These are phyloP conservation scores for Pocota personata DNA, from an alignment of 2,888 invertebrate species.

Conservation along the genomic window DNA sequence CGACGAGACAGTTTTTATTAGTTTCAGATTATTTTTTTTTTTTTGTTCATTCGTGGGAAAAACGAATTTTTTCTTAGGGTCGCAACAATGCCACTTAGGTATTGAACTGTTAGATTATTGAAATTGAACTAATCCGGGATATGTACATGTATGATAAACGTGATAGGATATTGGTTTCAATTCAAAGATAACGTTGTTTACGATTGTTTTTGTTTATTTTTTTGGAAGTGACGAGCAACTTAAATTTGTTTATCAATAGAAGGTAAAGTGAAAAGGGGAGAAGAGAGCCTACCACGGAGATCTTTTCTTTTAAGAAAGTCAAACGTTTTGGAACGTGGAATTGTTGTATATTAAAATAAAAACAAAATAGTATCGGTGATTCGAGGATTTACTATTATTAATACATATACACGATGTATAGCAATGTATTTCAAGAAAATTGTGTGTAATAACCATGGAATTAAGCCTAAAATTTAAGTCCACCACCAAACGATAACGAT, in stretches of 20 bases:
- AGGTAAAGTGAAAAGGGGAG: neutral
- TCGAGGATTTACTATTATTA: too few species aligned
- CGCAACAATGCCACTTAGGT: neutral
- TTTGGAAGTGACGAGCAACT: neutral
- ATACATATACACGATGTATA: too few species aligned
- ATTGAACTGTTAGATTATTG: neutral
- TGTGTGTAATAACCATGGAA: too few species aligned
- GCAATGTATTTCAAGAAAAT: too few species aligned
- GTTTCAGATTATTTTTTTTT: neutral
- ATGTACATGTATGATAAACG: neutral
- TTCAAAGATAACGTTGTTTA: neutral
- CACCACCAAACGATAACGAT: too few species aligned
- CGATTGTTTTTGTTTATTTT: neutral
- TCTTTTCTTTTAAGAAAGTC: neutral
- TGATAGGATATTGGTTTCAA: neutral
- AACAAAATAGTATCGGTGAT: too few species aligned
- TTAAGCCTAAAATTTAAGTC: too few species aligned
- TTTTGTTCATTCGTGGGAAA: neutral
- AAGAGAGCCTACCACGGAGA: neutral
- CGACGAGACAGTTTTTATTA: neutral
- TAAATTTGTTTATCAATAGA: neutral
- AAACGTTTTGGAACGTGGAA: too few species aligned
- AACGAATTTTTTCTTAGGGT: neutral
- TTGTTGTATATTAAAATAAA: too few species aligned
- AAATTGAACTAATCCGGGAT: neutral